These are phyloP conservation scores for Liposcelis brunnea DNA, from an alignment of 2,888 invertebrate species.

Conservation along the genomic window DNA sequence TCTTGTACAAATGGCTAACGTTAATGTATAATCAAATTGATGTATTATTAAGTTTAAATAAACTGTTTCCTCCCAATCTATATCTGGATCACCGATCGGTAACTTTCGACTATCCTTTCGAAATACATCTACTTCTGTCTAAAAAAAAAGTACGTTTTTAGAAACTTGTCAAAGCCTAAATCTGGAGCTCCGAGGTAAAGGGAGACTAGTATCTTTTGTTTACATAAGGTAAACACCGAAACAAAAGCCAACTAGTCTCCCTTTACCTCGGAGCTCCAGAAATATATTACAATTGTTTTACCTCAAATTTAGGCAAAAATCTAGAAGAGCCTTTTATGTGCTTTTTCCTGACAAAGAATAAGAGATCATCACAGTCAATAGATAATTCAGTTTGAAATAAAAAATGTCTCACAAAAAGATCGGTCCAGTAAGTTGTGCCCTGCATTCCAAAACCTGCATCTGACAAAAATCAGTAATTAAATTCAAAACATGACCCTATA, in stretches of 20 bases:
- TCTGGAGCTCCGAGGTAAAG: no score
- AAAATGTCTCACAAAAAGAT: slow-evolving; percentile 85
- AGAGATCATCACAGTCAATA: slow-evolving; percentile 82
- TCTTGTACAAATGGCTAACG: slow-evolving; percentile 92
- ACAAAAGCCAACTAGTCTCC: no score
- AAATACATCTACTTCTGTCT: slow-evolving; percentile 94
- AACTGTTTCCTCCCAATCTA: slow-evolving; percentile 99
- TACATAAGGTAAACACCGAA: no score
- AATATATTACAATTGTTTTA: no score
- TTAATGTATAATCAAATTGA: slow-evolving; percentile 95
- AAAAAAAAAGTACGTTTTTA: slow-evolving; percentile 20
- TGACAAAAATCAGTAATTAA: slow-evolving; percentile 26
- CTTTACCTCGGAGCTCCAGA: no score
- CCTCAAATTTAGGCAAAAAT: slow-evolving; percentile 79
- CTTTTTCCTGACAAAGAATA: slow-evolving; percentile 89
- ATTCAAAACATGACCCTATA: background rate
- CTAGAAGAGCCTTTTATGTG: slow-evolving; percentile 76
- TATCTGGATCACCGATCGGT: slow-evolving; percentile 87
- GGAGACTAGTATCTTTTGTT: no score
- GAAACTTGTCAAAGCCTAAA: background rate
- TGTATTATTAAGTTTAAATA: slow-evolving; percentile 95
- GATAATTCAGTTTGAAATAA: slow-evolving; percentile 75
- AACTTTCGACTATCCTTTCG: slow-evolving; percentile 92
- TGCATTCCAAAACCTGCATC: slow-evolving; percentile 86
- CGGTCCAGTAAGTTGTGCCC: slow-evolving; percentile 90